Conservation (phyloP, 2,797 vertebrate genomes). For the Enteromius viviparus region DNA sequence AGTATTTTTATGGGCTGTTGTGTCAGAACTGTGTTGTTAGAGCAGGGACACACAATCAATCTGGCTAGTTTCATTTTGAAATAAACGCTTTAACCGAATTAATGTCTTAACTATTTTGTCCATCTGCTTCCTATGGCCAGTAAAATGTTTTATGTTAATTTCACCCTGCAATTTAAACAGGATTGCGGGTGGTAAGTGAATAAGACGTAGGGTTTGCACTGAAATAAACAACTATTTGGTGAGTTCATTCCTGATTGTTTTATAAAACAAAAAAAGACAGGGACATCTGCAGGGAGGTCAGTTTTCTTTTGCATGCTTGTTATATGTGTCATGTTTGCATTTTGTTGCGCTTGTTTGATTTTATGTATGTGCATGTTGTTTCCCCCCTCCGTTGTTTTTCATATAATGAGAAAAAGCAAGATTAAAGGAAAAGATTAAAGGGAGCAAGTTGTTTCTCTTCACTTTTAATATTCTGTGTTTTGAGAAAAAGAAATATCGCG, state of each 20-base stretch:
- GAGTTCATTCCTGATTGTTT: slow-evolving; percentile 17
- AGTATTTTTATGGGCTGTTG: neutral
- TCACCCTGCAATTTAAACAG: neutral
- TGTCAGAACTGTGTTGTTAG: neutral
- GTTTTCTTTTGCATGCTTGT: slow-evolving; percentile 4
- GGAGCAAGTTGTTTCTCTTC: slow-evolving; percentile 48
- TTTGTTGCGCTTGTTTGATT: slow-evolving; percentile 13
- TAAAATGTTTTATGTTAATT: neutral
- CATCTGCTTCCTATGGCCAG: neutral
- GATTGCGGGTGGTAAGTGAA: neutral
- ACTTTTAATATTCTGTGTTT: slow-evolving; percentile 52
- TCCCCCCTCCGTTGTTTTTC: slow-evolving; percentile 4
- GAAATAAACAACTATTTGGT: neutral
- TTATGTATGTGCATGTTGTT: slow-evolving; percentile 3
- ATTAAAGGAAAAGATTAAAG: slow-evolving; percentile 54
- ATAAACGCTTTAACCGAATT: neutral
- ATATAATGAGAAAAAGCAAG: slow-evolving; percentile 30
- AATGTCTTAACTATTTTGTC: neutral
- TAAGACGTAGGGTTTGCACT: neutral
- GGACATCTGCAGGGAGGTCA: neutral
- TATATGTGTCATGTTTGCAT: neutral
- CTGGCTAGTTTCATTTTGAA: neutral
- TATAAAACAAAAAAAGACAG: neutral
- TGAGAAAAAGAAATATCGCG: slow-evolving; percentile 53
- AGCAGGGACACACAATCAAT: neutral